Conservation (phyloP, 1,140 invertebrate species). For the Babylonia areolata region DNA sequence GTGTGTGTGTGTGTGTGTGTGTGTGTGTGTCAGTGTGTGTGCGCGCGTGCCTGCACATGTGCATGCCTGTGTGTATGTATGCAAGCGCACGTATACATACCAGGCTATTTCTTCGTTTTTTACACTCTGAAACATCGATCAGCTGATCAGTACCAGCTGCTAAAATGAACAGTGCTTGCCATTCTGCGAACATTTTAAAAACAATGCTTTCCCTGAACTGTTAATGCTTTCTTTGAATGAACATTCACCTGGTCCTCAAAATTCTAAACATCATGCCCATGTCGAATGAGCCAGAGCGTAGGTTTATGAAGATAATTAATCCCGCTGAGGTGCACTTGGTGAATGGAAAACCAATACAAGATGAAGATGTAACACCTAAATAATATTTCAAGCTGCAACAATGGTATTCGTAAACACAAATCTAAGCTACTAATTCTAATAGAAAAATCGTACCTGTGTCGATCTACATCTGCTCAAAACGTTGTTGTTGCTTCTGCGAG, state of each 20-base stretch:
- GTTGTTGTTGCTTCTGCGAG: background rate
- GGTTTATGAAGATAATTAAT: background rate
- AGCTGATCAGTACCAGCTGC: no score
- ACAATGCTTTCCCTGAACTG: no score
- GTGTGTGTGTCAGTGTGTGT: background rate
- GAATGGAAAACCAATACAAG: background rate
- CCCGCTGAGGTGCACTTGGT: background rate
- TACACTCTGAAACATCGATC: no score
- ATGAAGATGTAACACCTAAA: background rate
- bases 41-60: background rate
- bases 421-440: background rate
- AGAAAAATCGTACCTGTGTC: background rate
- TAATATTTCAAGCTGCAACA: no score
- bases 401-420: background rate
- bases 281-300: background rate
- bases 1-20: background rate
- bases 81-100: background rate
- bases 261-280: background rate
- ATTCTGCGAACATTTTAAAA: background rate
- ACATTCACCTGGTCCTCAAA: background rate
- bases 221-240: background rate
- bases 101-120: background rate
- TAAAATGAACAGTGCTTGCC: no score
- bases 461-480: background rate
- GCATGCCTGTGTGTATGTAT: background rate